Conservation (phyloP, 2,888 invertebrate species). For the Dasypogon diadema region DNA sequence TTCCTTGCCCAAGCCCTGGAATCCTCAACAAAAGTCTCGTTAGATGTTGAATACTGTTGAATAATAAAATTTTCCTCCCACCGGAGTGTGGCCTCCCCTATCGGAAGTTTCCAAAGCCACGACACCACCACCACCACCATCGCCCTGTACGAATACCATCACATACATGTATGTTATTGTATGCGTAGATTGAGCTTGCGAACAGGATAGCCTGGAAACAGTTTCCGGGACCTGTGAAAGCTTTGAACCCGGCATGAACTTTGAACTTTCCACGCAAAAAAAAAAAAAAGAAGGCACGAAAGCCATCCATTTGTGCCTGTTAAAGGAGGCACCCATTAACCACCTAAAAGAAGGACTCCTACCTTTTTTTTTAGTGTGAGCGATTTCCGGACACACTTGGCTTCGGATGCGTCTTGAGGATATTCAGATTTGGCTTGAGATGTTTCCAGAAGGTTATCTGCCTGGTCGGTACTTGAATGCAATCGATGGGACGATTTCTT, state of each 20-base stretch:
- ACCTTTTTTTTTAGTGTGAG: constrained; percentile 34
- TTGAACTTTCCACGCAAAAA: constrained; percentile 29
- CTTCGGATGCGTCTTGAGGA: constrained; percentile 12
- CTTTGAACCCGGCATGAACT: constrained; percentile 44
- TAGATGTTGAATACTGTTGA: neutral
- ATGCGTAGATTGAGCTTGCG: neutral
- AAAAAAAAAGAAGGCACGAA: no score
- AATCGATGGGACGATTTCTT: constrained; percentile 45
- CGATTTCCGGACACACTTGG: constrained; percentile 10
- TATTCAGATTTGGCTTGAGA: constrained; percentile 14
- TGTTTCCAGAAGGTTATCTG: constrained; percentile 32
- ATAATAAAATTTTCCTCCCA: neutral
- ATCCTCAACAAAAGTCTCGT: neutral
- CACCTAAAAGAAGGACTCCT: constrained; percentile 12
- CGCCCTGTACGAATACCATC: neutral
- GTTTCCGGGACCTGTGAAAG: constrained; percentile 42
- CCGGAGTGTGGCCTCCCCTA: neutral
- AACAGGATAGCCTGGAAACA: constrained; percentile 31
- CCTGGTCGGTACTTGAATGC: constrained; percentile 26
- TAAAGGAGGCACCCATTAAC: neutral
- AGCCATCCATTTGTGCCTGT: no score
- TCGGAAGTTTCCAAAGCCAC: neutral
- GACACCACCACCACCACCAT: neutral
- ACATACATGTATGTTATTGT: neutral
- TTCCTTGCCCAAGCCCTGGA: neutral